These are phyloP conservation scores for Seira musarum DNA, from an alignment of 2,888 invertebrate genomes.

Conservation along the genomic window DNA sequence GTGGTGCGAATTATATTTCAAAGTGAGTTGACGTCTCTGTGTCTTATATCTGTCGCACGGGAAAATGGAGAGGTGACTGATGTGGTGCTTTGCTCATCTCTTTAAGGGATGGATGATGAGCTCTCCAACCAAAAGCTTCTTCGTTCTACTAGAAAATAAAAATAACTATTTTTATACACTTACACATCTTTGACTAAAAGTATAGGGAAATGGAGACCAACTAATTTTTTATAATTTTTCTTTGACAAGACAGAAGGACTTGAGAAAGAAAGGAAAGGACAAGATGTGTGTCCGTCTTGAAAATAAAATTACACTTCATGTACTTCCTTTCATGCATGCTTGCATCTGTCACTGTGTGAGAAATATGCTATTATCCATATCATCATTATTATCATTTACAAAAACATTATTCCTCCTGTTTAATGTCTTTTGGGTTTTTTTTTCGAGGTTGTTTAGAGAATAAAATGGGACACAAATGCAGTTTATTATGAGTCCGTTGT, in stretches of 20 bases:
- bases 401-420: neutral
- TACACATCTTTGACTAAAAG: no score
- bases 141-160: no score
- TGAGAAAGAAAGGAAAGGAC: conserved; percentile 25
- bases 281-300: conserved; percentile 25
- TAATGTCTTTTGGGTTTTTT: neutral
- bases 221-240: neutral
- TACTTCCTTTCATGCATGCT: conserved; percentile 1
- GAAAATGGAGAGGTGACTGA: conserved; percentile 63
- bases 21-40: conserved; percentile 62
- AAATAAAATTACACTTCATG: conserved; percentile 6
- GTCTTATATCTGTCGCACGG: conserved; percentile 46
- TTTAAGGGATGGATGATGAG: conserved; percentile 62
- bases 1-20: conserved; percentile 70
- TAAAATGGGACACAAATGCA: conserved; percentile 3
- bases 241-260: conserved; percentile 29
- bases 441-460: conserved; percentile 1
- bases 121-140: conserved; percentile 2
- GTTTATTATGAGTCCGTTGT: neutral
- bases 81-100: conserved; percentile 61
- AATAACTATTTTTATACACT: conserved; percentile 22
- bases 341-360: conserved; percentile 35
- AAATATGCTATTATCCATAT: conserved; percentile 25
- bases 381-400: conserved; percentile 11
- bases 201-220: no score